Conservation (phyloP, 2,113 vertebrate genomes). For the Hippopotamus amphibius region DNA sequence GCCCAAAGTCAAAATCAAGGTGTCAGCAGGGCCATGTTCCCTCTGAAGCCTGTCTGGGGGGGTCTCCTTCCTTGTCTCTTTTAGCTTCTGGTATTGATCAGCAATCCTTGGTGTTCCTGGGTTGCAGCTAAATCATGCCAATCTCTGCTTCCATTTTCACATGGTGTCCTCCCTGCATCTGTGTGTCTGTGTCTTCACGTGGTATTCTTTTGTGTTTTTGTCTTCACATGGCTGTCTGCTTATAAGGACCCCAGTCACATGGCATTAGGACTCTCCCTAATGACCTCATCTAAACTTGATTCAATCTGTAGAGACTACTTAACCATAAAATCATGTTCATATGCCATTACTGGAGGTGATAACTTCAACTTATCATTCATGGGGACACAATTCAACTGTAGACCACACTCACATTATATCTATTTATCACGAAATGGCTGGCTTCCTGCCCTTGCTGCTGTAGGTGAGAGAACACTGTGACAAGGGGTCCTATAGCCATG, state of each 20-base stretch:
- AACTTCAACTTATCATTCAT: background rate
- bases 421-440: background rate
- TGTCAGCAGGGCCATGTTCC: too few relatives aligned
- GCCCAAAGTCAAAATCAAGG: background rate
- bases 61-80: background rate
- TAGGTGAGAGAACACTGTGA: background rate
- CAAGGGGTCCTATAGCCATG: too few relatives aligned
- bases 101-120: accelerated
- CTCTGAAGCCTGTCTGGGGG: background rate
- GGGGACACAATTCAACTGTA: background rate
- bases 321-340: background rate
- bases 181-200: background rate
- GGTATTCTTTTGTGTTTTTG: background rate
- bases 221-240: background rate
- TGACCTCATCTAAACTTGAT: background rate
- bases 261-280: background rate
- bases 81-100: background rate
- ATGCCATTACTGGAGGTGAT: background rate
- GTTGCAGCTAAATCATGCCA: accelerated
- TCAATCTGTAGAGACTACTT: background rate
- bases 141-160: background rate
- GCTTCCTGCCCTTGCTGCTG: background rate
- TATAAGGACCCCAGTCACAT: background rate
- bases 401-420: background rate
- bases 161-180: accelerated